Evolutionary conservation across 2,797 vertebrate species (phyloP).

Genomic region (Knipowitschia caucasica): DNA sequence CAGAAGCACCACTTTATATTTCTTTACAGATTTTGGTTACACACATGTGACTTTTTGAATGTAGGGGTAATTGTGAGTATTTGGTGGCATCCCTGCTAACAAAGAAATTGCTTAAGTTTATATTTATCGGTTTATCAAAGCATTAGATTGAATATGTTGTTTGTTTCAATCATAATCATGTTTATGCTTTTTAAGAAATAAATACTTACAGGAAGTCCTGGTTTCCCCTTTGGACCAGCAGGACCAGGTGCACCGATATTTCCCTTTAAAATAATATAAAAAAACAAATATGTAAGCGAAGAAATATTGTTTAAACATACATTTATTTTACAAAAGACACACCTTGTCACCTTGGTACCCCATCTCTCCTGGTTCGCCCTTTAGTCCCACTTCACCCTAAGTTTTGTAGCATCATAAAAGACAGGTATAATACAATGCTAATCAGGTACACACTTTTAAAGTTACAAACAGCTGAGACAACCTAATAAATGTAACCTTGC

Average conservation of each 20-base stretch:
- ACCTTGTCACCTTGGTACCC: slow-evolving; percentile 96
- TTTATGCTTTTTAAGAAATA: too few relatives aligned
- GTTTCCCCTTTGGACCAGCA: slow-evolving; percentile 83
- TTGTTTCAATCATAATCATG: too few relatives aligned
- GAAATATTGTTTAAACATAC: neutral
- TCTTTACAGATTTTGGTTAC: too few relatives aligned
- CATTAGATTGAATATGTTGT: too few relatives aligned
- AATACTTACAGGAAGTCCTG: slow-evolving; percentile 81
- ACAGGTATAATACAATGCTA: slow-evolving; percentile 63
- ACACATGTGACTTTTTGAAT: too few relatives aligned
- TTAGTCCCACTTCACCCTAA: slow-evolving; percentile 87
- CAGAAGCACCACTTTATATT: too few relatives aligned
- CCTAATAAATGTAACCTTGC: neutral
- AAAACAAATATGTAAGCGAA: neutral
- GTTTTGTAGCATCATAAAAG: slow-evolving; percentile 77
- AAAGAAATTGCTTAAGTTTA: too few relatives aligned
- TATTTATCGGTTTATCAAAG: too few relatives aligned
- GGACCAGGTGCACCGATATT: slow-evolving; percentile 78
- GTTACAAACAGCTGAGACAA: neutral
- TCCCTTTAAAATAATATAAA: slow-evolving; percentile 73
- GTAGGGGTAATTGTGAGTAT: too few relatives aligned
- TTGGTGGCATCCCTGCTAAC: too few relatives aligned
- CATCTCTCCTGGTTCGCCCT: slow-evolving; percentile 86
- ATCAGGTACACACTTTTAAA: slow-evolving; percentile 17
- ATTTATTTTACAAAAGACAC: slow-evolving; percentile 23